Base-by-base conservation (phyloP, 2,797 vertebrate species). In the Harpagifer antarcticus region DNA sequence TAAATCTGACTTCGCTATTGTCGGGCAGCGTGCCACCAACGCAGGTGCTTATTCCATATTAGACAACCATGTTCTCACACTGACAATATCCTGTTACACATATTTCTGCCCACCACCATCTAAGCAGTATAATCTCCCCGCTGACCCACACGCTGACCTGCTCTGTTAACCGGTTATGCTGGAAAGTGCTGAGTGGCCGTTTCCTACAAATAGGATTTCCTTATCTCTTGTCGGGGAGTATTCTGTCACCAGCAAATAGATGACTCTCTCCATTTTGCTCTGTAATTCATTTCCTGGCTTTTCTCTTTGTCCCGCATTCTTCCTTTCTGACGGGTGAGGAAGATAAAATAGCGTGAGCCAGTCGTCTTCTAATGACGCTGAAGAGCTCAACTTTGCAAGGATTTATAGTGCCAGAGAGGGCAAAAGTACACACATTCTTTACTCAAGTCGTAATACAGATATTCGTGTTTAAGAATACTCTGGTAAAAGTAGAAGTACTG, bases 151-250 rank as follows among this genome's bases (percentile, higher is more conserved):
- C 59, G 57, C n/a, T n/a, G 88, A 93, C 91, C 91, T 67, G 72
- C 68, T 84, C 85, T 63, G 72, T 89, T 87, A 87, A 83, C 77
- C 54, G 76, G 82, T 85, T 86, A 81, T 66, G 78, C 73, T 71
- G 78, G 71, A 91, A 91, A 87, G 84, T 86, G 92, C 91, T 92
- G 91, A 93, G 83, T 85, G 80, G 83, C 59, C 33, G 45, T 79
- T 91, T 89, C 74, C 74, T 62, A 85, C 86, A 93, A 95, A 94
- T 94, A 87, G 89, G 82, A 85, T 93, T 91, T 88, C 84, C 91
- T 94, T 94, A 94, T 94, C 94, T 88, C n/a, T 37, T 19, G 70
- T 83, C 69, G 74, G 84, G 84, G 79, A 76, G 74, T 66, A 80
- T 72, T 87, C 85, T 91, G 88, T 89, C 87, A 87, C 70, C 77